Evolutionary conservation across 2,888 invertebrate genomes (phyloP), one percentile per base, ranked within the genome.

Genomic region (Tachina lurida): DNA sequence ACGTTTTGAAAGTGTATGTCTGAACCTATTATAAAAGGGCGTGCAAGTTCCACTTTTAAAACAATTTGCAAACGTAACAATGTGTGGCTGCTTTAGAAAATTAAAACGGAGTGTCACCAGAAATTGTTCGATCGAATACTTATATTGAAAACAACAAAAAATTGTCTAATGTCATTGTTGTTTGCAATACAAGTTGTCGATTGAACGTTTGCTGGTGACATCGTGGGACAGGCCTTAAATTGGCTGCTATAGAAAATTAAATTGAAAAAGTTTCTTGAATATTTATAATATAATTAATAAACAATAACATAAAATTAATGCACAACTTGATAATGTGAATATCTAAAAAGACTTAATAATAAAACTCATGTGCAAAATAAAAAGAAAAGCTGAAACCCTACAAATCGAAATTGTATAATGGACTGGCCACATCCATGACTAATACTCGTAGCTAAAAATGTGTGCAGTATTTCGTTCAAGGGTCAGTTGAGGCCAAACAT

Each of bases 401-500:
- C 1, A 76, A 54, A 63, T 47, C 10, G 10, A 17, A 41, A 15
- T 7, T 41, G 19, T 58, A 19, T n/a, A 67, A 58, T 56, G 45
- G n/a, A 39, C 10, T 39, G 67, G 65, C 13, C 2, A 41, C 19
- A 60, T 49, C 19, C 5, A 75, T 45, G 56, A 31, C 12, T 13
- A 65, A 65, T 58, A n/a, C n/a, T n/a, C n/a, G n/a, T n/a, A 56
- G 41, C 54, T 39, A 60, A 13, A 41, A 67, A 12, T 56, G 58
- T 45, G 8, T 84, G 49, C 22, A 47, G 19, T 58, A 77, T 22
- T 71, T 75, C 13, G 63, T 65, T 52, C 10, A 52, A 22, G 62
- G 76, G 84, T 84, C 73, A 81, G 62, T 67, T 73, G 76, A 84
- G 76, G 84, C 60, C 76, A 81, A 31, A 54, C 39, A 52, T 41